Percentiles rank a stretch among this genome's conserved stretches.
Evolutionary conservation across 2,888 invertebrate species (phyloP).

Genomic region (Catocala fraxini): DNA sequence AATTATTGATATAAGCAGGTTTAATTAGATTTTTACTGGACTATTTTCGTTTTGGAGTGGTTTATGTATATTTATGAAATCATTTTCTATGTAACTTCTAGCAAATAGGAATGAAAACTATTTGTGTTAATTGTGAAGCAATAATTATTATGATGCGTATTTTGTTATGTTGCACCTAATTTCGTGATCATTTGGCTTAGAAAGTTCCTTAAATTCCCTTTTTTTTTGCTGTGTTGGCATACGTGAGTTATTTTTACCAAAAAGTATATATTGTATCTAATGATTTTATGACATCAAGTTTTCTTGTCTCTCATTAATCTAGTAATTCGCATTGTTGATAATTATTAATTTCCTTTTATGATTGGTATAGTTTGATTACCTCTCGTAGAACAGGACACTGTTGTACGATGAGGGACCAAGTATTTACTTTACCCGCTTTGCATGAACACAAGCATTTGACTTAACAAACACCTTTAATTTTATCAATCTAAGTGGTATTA

Average conservation of each 20-base stretch:
- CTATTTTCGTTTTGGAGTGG: conserved; percentile 81
- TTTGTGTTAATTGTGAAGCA: conserved; percentile 59
- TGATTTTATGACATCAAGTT: conserved; percentile 1
- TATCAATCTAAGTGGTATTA: conserved; percentile 16
- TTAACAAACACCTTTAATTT: conserved; percentile 14
- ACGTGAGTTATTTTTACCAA: too few relatives aligned
- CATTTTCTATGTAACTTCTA: conserved; percentile 79
- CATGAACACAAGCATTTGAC: conserved; percentile 33
- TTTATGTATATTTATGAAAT: conserved; percentile 78
- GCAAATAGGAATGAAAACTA: conserved; percentile 46
- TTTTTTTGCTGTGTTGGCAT: conserved; percentile 17
- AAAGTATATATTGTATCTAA: not conserved
- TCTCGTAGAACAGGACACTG: conserved; percentile 31
- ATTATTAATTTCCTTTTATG: conserved; percentile 13
- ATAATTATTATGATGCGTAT: conserved; percentile 41
- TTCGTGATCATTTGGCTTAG: conserved; percentile 48
- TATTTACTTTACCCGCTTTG: conserved; percentile 29
- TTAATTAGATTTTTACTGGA: conserved; percentile 80
- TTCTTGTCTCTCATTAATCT: conserved; percentile 47
- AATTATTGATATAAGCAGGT: conserved; percentile 77
- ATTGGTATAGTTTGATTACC: conserved; percentile 4
- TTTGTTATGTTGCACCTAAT: conserved; percentile 40
- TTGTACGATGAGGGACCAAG: conserved; percentile 45
- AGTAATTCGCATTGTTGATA: conserved; percentile 19
- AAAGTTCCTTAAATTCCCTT: conserved; percentile 45